A percentile compares a stretch with the other conserved stretches of the same genome.
phyloP scores from a whole-genome alignment of 2,888 invertebrate genomes.

The Lepidocyrtinus sp. region DNA sequence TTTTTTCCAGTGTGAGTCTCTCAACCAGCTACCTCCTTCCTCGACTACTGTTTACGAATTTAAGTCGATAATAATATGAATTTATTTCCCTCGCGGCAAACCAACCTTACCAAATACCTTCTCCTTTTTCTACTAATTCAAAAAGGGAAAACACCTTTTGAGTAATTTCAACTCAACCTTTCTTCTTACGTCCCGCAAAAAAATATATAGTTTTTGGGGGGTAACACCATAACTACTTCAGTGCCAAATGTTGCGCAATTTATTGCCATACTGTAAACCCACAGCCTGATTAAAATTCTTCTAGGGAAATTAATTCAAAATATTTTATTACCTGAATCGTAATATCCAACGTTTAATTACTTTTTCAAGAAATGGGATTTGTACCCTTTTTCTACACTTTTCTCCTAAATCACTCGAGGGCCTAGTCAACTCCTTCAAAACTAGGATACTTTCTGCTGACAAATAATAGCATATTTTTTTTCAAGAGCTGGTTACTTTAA shows the following conservation, averaged over 20 bases:
- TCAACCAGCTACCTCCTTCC: not conserved
- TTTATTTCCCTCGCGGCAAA: conserved; percentile 1
- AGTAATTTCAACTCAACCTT: not conserved
- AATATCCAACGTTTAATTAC: conserved; percentile 39
- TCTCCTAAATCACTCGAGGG: not conserved
- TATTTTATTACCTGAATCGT: not conserved
- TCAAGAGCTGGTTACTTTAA: too few species aligned
- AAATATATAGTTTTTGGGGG: not conserved
- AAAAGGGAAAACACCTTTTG: conserved; percentile 2
- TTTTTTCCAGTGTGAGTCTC: not conserved
- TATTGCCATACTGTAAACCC: too few species aligned
- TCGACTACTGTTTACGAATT: conserved; percentile 10
- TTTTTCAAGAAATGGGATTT: conserved; percentile 30
- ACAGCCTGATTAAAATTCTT: conserved; percentile 50
- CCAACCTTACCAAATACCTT: not conserved
- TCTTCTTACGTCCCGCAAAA: conserved; percentile 3
- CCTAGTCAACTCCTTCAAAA: conserved; percentile 1
- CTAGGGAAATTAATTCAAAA: conserved; percentile 40
- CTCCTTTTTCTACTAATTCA: too few species aligned
- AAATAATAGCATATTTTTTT: not conserved
- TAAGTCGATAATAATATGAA: conserved; percentile 6
- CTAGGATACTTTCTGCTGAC: not conserved
- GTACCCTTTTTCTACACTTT: not conserved
- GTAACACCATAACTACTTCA: not conserved
- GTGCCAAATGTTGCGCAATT: not conserved